These are phyloP conservation scores for Apteryx mantelli DNA, from an alignment of 2,113 vertebrate species.

Conservation along the genomic window DNA sequence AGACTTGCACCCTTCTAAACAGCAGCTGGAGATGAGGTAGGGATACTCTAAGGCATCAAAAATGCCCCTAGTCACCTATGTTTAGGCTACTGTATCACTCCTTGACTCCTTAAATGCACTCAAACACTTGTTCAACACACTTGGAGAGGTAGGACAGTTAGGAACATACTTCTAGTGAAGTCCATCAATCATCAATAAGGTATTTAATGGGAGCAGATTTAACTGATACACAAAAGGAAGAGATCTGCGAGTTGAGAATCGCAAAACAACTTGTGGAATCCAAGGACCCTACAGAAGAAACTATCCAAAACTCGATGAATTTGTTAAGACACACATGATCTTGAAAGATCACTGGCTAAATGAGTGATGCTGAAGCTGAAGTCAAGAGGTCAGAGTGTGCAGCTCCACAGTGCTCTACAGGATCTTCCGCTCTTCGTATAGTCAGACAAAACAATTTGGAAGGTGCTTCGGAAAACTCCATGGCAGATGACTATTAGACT, in stretches of 20 bases:
- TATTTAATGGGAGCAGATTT: not conserved
- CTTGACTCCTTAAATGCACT: not conserved
- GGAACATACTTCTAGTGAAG: not conserved
- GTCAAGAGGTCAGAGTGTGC: not conserved
- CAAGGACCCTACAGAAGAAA: rapidly evolving
- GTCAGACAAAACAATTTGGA: not conserved
- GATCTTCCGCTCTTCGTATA: not conserved
- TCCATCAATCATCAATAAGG: not conserved
- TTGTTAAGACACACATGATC: not conserved
- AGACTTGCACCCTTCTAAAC: not conserved
- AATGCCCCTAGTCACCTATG: not conserved
- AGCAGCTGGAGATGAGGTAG: not conserved
- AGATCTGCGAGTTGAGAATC: not conserved
- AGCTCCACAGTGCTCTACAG: not conserved
- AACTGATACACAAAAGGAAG: not conserved
- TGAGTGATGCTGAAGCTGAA: not conserved
- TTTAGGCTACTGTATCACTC: not conserved
- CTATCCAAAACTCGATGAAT: not conserved
- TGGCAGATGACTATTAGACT: too few relatives aligned
- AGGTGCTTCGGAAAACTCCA: rapidly evolving
- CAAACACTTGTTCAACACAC: too few relatives aligned
- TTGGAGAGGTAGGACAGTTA: not conserved
- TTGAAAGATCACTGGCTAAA: not conserved
- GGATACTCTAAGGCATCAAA: not conserved
- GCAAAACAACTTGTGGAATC: not conserved